Evolutionary conservation across 2,797 vertebrate species (phyloP), one percentile per base, ranked within the genome.

Genomic region (Coccyzus lansbergi): DNA sequence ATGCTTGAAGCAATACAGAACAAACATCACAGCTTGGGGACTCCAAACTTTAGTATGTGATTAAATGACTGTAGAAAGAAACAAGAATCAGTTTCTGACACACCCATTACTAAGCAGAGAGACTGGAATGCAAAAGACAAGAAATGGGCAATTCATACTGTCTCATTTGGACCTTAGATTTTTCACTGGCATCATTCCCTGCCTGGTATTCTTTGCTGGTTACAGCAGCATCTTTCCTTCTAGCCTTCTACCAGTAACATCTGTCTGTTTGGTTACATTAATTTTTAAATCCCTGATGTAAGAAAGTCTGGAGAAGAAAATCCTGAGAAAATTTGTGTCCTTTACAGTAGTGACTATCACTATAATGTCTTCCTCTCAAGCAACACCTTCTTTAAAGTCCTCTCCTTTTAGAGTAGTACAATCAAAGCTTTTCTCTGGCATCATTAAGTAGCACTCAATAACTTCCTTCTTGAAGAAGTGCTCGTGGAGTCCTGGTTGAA

Each of bases 181-280:
- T 91, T 12, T 49, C 20, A 58, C 19, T 22, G 80, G 31, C 21
- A 74, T 5, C 33, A 11, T 10, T 49, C 28, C 56, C 9, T 38
- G 36, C 36, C 42, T 55, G 7, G 4, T 67, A 28, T 22, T 25
- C 6, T 77, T 62, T 38, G 4, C 34, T 77, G 68, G 28, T 6
- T 49, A n/a, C 31, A 65, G 22, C 31, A 53, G 8, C 24, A 53
- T n/a, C 15, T 88, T 85, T 51, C 19, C 26, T 67, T 74, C 24
- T 9, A 33, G 28, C 4, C 29, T 49, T 20, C 21, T 76, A 33
- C n/a, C 51, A 72, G 31, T 21, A 60, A 60, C 10, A 60, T n/a
- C n/a, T n/a, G 26, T n/a, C n/a, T n/a, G n/a, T 36, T 58, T 13
- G 7, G n/a, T 36, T 83, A 31, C 0, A 0, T 49, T 76, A 9